phyloP scores from a whole-genome alignment of 2,888 invertebrate species.

The Acanthosepion pharaonis region DNA sequence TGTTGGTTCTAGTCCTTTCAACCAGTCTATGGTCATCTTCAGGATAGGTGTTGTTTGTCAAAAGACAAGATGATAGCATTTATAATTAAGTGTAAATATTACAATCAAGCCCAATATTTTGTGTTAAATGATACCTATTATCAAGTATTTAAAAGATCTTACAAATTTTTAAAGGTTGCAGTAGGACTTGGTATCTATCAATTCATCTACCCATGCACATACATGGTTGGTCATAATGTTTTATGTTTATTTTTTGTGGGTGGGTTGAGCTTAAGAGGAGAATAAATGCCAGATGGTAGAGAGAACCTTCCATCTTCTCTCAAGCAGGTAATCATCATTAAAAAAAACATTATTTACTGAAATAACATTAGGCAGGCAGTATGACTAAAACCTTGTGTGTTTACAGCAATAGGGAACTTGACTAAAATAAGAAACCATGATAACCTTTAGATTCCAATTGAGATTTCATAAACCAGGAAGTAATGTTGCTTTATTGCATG shows the following conservation, averaged over 20 bases:
- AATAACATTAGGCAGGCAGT: background rate
- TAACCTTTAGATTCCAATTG: background rate
- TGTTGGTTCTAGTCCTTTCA: too few relatives aligned
- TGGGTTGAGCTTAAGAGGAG: background rate
- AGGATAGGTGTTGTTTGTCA: too few relatives aligned
- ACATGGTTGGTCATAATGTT: background rate
- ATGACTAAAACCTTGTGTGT: background rate
- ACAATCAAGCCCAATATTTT: background rate
- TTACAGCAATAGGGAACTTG: background rate
- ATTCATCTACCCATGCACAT: background rate
- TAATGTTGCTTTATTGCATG: background rate
- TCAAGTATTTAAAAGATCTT: background rate
- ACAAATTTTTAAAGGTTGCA: background rate
- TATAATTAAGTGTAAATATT: background rate
- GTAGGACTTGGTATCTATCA: background rate
- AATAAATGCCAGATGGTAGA: background rate
- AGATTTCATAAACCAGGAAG: background rate
- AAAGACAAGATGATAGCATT: background rate
- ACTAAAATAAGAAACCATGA: background rate
- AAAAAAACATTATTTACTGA: background rate
- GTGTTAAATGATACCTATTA: background rate
- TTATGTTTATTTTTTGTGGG: background rate
- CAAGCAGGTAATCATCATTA: background rate
- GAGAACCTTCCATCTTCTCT: background rate
- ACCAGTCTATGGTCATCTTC: too few relatives aligned